phyloP scores from a whole-genome alignment of 1,140 invertebrate genomes.

The Cyclargus thomasi region DNA sequence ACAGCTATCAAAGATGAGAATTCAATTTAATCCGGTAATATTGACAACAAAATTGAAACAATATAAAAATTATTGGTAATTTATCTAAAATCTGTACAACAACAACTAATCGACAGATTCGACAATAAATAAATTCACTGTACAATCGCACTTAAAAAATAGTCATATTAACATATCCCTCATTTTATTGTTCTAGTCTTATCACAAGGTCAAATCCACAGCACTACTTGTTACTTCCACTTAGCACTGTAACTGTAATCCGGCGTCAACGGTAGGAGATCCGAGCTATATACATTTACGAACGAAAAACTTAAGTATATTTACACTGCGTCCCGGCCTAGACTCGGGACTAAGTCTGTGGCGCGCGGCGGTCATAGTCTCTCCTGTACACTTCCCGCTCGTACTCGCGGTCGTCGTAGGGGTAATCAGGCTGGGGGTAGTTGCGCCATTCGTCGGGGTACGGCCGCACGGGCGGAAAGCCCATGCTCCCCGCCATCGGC shows the following conservation, averaged over 20 bases:
- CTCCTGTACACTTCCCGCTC: conserved; percentile 63
- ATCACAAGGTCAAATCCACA: conserved; percentile 71
- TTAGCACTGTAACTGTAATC: conserved; percentile 44
- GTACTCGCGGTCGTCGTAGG: conserved; percentile 62
- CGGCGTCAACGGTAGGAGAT: conserved; percentile 55
- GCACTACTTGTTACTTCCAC: conserved; percentile 70
- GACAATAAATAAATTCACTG: conserved; percentile 73
- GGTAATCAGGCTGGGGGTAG: conserved; percentile 55
- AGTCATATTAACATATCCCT: conserved; percentile 49
- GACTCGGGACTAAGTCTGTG: conserved; percentile 46
- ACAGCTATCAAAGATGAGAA: conserved; percentile 47
- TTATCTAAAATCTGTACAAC: conserved; percentile 64
- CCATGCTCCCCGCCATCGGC: conserved; percentile 53
- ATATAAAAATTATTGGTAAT: conserved; percentile 64
- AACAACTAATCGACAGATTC: conserved; percentile 63
- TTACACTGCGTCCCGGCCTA: conserved; percentile 37
- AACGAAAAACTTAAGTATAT: conserved; percentile 41
- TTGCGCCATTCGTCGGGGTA: conserved; percentile 65
- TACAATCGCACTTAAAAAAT: conserved; percentile 69
- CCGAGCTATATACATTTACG: conserved; percentile 61
- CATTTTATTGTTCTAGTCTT: conserved; percentile 56
- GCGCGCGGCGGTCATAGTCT: conserved; percentile 65
- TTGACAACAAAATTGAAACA: conserved; percentile 62
- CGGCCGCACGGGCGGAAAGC: conserved; percentile 53
- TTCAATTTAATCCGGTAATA: conserved; percentile 48